Conservation (phyloP, 64 coral and sea anemone genomes). For the Porites lutea region DNA sequence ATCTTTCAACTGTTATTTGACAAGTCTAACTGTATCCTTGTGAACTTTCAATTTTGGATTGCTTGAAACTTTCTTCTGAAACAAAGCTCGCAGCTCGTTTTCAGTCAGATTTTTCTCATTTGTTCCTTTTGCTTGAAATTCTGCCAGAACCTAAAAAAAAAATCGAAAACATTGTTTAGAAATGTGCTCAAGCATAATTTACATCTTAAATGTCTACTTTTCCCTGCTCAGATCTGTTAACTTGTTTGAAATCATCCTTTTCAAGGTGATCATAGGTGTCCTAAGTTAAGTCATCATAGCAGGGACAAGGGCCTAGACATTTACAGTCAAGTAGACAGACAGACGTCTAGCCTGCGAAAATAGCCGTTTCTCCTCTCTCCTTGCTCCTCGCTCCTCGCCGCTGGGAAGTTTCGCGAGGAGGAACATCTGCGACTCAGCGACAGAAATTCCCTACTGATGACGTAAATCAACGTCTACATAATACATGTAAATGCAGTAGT, state of each 20-base stretch:
- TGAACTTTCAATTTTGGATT: slow-evolving; percentile 95
- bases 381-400: too few species aligned
- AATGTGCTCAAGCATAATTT: too few species aligned
- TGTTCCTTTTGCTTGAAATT: slow-evolving; percentile 76
- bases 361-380: too few species aligned
- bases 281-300: slow-evolving; percentile 72
- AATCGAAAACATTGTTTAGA: too few species aligned
- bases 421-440: too few species aligned
- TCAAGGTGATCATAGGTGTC: slow-evolving; percentile 58
- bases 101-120: slow-evolving; percentile 68
- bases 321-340: too few species aligned
- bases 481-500: too few species aligned
- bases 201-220: too few species aligned
- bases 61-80: slow-evolving; percentile 88
- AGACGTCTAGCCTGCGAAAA: too few species aligned
- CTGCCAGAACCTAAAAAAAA: slow-evolving; percentile 64
- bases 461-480: too few species aligned
- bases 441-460: too few species aligned
- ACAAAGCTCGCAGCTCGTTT: slow-evolving; percentile 89
- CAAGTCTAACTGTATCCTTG: slow-evolving; percentile 87
- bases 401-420: too few species aligned
- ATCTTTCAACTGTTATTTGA: slow-evolving; percentile 5
- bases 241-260: slow-evolving; percentile 55
- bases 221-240: slow-evolving; percentile 9
- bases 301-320: neutral